Evolutionary conservation across 2,797 vertebrate genomes (phyloP).

Genomic region (Tympanoctomys barrerae): DNA sequence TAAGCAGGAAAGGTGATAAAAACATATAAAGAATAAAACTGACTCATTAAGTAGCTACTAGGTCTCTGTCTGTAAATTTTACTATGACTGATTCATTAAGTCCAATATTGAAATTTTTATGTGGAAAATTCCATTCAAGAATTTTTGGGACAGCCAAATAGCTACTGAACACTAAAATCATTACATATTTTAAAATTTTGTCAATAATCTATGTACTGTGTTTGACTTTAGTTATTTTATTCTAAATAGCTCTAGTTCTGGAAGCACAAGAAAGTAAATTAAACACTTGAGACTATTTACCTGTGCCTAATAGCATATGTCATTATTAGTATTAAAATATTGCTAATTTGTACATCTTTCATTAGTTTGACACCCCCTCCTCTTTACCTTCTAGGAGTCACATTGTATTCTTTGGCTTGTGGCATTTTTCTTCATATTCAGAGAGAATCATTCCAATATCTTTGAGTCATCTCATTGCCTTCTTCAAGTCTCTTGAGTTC

Average conservation of each 20-base stretch:
- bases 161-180: not conserved
- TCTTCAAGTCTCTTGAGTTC: not conserved
- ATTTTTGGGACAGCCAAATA: not conserved
- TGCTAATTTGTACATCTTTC: not conserved
- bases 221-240: not conserved
- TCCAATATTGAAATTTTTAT: conserved; percentile 15
- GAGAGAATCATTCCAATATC: not conserved
- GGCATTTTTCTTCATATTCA: not conserved
- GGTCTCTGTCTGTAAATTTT: not conserved
- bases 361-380: not conserved
- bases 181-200: not conserved
- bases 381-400: not conserved
- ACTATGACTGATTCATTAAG: not conserved
- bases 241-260: not conserved
- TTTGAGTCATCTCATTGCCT: not conserved
- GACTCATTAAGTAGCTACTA: not conserved
- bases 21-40: not conserved
- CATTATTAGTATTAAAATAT: not conserved
- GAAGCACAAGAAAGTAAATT: not conserved
- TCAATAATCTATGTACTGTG: not conserved
- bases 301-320: not conserved
- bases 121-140: not conserved
- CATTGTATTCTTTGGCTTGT: not conserved
- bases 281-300: not conserved
- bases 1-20: not conserved